Evolutionary conservation across 2,888 invertebrate genomes (phyloP).

Genomic region (Drosophila setosimentum): DNA sequence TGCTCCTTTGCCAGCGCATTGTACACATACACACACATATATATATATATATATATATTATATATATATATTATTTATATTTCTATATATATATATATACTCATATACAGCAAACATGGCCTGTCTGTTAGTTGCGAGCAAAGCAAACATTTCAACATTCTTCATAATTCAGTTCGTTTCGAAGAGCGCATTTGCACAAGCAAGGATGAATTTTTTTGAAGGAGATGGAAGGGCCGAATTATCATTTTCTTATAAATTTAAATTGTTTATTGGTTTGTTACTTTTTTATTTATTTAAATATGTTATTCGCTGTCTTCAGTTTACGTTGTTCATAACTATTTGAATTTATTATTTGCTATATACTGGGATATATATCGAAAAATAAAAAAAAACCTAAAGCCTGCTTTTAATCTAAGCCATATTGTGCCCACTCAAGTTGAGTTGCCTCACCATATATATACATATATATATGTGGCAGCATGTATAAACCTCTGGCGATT

Average conservation of each 20-base stretch:
- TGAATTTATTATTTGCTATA: not conserved
- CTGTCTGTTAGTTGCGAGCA: conserved; percentile 9
- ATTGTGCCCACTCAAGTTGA: not conserved
- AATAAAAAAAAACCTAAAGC: not conserved
- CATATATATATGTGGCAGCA: not conserved
- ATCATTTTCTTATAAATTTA: not conserved
- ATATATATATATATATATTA: not conserved
- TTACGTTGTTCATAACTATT: not conserved
- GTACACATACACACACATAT: conserved; percentile 37
- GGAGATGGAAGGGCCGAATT: not conserved
- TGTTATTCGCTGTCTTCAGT: not conserved
- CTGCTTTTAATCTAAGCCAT: not conserved
- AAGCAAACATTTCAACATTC: conserved; percentile 45
- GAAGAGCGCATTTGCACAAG: not conserved
- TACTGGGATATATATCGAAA: not conserved
- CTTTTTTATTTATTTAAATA: not conserved
- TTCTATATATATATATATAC: not conserved
- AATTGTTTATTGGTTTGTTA: not conserved
- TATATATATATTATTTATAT: not conserved
- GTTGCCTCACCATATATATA: conserved; percentile 9
- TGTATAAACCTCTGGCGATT: conserved; percentile 52
- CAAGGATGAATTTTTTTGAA: not conserved
- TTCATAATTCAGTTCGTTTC: conserved; percentile 67
- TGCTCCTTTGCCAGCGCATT: conserved; percentile 66
- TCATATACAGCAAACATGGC: conserved; percentile 4